A percentile compares a stretch with the other conserved stretches of the same genome.
Evolutionary conservation across 53 echinoderm and acorn worm species (phyloP).

Genomic region (Arbacia lixula): DNA sequence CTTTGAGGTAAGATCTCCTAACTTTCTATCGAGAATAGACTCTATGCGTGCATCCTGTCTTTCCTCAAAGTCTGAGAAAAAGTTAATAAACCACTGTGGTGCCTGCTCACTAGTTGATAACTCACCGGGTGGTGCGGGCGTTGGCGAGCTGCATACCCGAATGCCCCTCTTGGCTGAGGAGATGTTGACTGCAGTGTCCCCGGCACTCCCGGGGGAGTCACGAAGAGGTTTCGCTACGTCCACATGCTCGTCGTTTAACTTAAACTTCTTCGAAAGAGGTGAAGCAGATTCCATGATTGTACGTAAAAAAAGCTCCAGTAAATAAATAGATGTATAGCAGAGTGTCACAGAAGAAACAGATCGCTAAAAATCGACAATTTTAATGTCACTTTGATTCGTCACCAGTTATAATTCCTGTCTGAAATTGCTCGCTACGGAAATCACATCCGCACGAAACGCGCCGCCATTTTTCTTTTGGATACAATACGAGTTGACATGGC

Average conservation of each 20-base stretch:
- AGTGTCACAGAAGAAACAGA: conserved; percentile 14
- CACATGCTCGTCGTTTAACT: no score
- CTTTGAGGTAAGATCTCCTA: neutral
- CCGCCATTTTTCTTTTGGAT: no score
- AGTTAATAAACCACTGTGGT: neutral
- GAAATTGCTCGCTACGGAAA: neutral
- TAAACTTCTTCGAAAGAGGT: no score
- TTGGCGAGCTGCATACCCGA: neutral
- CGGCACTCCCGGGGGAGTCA: conserved; percentile 7
- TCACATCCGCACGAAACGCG: no score
- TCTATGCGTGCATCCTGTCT: conserved; percentile 12
- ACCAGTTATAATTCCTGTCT: neutral
- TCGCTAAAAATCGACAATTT: conserved; percentile 4
- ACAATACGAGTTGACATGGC: no score
- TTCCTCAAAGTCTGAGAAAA: neutral
- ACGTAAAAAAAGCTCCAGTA: no score
- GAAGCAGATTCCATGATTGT: no score
- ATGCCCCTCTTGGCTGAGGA: conserved; percentile 10
- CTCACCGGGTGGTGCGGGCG: neutral
- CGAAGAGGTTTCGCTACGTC: conserved; percentile 15
- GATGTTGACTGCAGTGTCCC: conserved; percentile 7
- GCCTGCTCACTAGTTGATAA: neutral
- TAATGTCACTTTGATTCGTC: conserved; percentile 6
- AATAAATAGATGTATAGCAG: neutral
- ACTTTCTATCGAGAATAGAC: conserved; percentile 3